Evolutionary conservation across 2,888 invertebrate genomes (phyloP).

Genomic region (Monopis laevigella): DNA sequence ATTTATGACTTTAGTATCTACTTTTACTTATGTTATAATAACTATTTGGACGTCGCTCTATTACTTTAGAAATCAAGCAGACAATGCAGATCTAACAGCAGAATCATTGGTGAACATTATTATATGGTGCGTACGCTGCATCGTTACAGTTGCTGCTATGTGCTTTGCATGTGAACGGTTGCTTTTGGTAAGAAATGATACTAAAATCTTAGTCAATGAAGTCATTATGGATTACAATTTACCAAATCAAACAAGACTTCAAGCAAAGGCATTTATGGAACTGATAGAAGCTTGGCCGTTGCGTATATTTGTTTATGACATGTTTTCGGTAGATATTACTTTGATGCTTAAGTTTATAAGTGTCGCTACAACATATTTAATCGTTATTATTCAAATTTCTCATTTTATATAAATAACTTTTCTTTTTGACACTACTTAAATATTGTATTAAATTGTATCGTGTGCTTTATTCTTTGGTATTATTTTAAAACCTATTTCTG

Average conservation of each 20-base stretch:
- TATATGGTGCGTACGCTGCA: constrained; percentile 13
- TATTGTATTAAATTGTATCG: too few relatives aligned
- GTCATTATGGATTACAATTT: constrained; percentile 18
- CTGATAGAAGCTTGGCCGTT: constrained; percentile 21
- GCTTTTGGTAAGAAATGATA: constrained; percentile 12
- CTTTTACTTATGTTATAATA: constrained; percentile 15
- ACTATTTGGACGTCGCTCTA: constrained; percentile 16
- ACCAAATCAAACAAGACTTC: constrained; percentile 11
- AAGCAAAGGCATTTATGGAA: constrained; percentile 18
- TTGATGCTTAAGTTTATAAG: constrained; percentile 45
- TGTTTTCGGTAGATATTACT: constrained; percentile 43
- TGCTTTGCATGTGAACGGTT: constrained; percentile 15
- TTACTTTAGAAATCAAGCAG: constrained; percentile 6
- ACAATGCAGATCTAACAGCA: not conserved
- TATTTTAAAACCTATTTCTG: too few relatives aligned
- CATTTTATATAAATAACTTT: constrained; percentile 35
- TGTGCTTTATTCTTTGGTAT: too few relatives aligned
- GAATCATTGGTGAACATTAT: constrained; percentile 12
- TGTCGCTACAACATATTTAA: constrained; percentile 44
- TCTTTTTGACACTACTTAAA: too few relatives aligned
- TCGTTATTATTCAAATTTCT: constrained; percentile 43
- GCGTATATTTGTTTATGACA: constrained; percentile 33
- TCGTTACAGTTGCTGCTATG: constrained; percentile 13
- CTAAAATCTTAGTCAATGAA: constrained; percentile 16
- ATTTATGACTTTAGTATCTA: constrained; percentile 15